Conservation (phyloP, 2,888 invertebrate genomes). For the Pogonocherus hispidulus region DNA sequence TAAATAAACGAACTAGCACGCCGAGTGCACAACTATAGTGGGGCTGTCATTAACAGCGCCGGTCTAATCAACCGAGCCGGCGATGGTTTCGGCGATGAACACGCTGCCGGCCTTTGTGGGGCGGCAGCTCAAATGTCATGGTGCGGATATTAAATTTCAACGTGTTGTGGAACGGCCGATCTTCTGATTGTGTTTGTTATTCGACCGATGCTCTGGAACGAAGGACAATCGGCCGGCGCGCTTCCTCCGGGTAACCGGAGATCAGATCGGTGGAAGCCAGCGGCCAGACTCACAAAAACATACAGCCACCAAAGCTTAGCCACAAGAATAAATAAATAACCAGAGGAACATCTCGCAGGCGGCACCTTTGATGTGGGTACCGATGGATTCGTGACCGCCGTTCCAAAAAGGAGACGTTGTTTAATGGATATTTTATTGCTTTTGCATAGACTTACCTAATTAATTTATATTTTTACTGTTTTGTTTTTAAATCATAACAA, state of each 20-base stretch:
- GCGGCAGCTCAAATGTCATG: slow-evolving; percentile 49
- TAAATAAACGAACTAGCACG: slow-evolving; percentile 51
- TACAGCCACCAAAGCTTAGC: too few relatives aligned
- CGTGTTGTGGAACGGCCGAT: slow-evolving; percentile 38
- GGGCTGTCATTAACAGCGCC: slow-evolving; percentile 53
- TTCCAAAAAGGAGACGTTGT: too few relatives aligned
- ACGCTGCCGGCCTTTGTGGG: slow-evolving; percentile 40
- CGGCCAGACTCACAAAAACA: too few relatives aligned
- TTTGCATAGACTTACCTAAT: too few relatives aligned
- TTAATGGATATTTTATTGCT: too few relatives aligned
- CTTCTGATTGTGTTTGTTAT: slow-evolving; percentile 39
- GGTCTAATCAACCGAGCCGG: slow-evolving; percentile 52
- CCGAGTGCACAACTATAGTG: slow-evolving; percentile 46
- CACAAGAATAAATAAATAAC: too few relatives aligned
- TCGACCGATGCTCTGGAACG: background rate
- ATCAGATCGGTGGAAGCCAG: background rate
- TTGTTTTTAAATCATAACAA: too few relatives aligned
- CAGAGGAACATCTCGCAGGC: too few relatives aligned
- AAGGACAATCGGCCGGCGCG: background rate
- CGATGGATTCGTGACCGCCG: too few relatives aligned
- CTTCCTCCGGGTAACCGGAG: background rate
- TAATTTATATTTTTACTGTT: too few relatives aligned
- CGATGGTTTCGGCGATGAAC: slow-evolving; percentile 51
- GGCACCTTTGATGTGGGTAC: too few relatives aligned
- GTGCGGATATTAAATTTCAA: slow-evolving; percentile 54